These are phyloP conservation scores for Lasioglossum albipes DNA, from an alignment of 1,140 invertebrate genomes.

Conservation along the genomic window DNA sequence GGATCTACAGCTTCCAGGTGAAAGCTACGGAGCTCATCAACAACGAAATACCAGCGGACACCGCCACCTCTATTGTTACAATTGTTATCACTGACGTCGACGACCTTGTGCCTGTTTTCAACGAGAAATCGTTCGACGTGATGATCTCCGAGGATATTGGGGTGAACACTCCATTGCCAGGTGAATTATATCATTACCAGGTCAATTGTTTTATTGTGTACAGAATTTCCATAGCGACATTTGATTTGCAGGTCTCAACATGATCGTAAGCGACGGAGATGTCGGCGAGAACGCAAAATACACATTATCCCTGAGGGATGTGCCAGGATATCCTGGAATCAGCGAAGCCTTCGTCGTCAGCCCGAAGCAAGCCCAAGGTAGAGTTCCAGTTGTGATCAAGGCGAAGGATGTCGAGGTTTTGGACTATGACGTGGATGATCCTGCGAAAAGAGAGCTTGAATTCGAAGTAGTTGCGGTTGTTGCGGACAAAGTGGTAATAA, in stretches of 20 bases:
- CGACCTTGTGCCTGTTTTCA: slow-evolving; percentile 90
- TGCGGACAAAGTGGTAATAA: slow-evolving; percentile 77
- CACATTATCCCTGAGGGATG: slow-evolving; percentile 83
- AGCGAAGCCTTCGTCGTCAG: slow-evolving; percentile 84
- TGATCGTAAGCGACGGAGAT: slow-evolving; percentile 88
- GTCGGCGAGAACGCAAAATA: slow-evolving; percentile 89
- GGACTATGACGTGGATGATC: slow-evolving; percentile 86
- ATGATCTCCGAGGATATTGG: slow-evolving; percentile 89
- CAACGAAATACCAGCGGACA: slow-evolving; percentile 85
- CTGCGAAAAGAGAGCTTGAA: slow-evolving; percentile 82
- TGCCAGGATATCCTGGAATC: slow-evolving; percentile 82
- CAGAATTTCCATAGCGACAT: too few relatives aligned
- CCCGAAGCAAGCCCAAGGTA: slow-evolving; percentile 85
- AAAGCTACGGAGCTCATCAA: slow-evolving; percentile 88
- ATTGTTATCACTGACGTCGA: slow-evolving; percentile 92
- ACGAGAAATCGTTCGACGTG: slow-evolving; percentile 84
- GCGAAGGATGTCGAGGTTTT: slow-evolving; percentile 84
- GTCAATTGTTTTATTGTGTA: too few relatives aligned
- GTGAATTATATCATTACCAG: slow-evolving; percentile 33
- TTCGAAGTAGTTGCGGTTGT: slow-evolving; percentile 87
- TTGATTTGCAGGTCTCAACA: slow-evolving; percentile 82
- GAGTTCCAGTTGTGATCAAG: slow-evolving; percentile 87
- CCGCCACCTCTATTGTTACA: slow-evolving; percentile 85
- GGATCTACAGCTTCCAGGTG: slow-evolving; percentile 88
- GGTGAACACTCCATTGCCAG: slow-evolving; percentile 84